Percentiles rank a stretch among this genome's conserved stretches.
phyloP scores from a whole-genome alignment of 2,888 invertebrate genomes.

The Rhorus exstirpatorius region DNA sequence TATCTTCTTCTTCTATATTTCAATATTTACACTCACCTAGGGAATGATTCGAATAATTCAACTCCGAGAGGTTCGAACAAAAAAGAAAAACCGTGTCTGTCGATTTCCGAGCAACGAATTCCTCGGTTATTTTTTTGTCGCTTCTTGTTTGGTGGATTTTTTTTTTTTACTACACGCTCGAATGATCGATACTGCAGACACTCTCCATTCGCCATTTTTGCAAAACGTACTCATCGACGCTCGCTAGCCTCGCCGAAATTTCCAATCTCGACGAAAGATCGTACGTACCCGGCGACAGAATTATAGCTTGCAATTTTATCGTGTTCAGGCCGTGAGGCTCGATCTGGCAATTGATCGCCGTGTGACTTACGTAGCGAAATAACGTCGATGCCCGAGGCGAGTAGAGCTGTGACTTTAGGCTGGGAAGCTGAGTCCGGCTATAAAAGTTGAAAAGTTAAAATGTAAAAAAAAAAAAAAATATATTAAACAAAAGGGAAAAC shows the following conservation, averaged over 20 bases:
- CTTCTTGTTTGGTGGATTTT: neutral
- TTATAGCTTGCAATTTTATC: slow-evolving; percentile 88
- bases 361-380: slow-evolving; percentile 86
- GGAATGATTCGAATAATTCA: slow-evolving; percentile 63
- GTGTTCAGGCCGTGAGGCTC: slow-evolving; percentile 87
- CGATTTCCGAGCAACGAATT: slow-evolving; percentile 18
- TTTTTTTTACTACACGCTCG: slow-evolving; percentile 55
- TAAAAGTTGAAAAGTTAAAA: slow-evolving; percentile 71
- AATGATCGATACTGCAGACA: slow-evolving; percentile 81
- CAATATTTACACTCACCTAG: slow-evolving; percentile 63
- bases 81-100: neutral
- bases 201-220: slow-evolving; percentile 84
- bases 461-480: slow-evolving; percentile 9
- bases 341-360: slow-evolving; percentile 85
- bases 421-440: slow-evolving; percentile 83
- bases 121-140: neutral
- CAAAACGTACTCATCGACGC: slow-evolving; percentile 78
- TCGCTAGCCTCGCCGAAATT: slow-evolving; percentile 83
- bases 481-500: neutral
- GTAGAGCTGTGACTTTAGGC: slow-evolving; percentile 83
- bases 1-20: slow-evolving; percentile 42
- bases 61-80: slow-evolving; percentile 11
- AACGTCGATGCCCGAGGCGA: slow-evolving; percentile 84
- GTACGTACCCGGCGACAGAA: slow-evolving; percentile 90
- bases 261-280: slow-evolving; percentile 89